Base-by-base conservation (phyloP, 2,113 vertebrate species). In the Trinectes maculatus region DNA sequence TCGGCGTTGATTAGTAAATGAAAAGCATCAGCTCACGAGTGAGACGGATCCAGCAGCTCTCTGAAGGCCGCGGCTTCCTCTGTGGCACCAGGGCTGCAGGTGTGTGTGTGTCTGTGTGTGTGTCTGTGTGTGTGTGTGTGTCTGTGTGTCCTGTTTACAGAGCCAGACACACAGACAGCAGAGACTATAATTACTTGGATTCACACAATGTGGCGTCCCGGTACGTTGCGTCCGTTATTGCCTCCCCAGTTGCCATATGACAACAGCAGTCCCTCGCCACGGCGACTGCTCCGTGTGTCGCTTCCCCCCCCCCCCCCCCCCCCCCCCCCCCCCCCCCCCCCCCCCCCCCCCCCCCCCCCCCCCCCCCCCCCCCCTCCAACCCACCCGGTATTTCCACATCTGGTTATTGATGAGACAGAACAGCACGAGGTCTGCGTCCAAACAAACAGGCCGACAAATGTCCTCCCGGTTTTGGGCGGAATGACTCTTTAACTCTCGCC, bases 381-480 rank as follows among this genome's bases (percentile, higher is more conserved):
- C 4, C 15, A 42, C n/a, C 2, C 33, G 12, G 56, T 44, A n/a
- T 77, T 71, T 76, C 49, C 59, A 33, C 43, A 43, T 51, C 55
- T 91, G 89, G 89, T 92, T 91, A 93, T 92, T 89, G 74, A 91
- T 91, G 79, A 86, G 69, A 3, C 22, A 42, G 58, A 51, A 80
- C 26, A n/a, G n/a, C n/a, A n/a, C n/a, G n/a, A n/a, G 6, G 6
- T 9, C 10, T 34, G 5, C 33, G 33, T 34, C 33, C 29, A 4
- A 31, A 4, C 29, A 4, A 31, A 4, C 4, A 8, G 29, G 29
- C 29, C 29, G 29, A 5, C 29, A 31, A 31, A 31, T 31, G 29
- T 31, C 29, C 29, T 8, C 29, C n/a, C n/a, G 4, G 29, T 31
- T 31, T 31, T 31, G 29, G 29, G n/a, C n/a, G n/a, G n/a, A n/a